Evolutionary conservation across 2,113 vertebrate genomes (phyloP), one percentile per base, ranked within the genome.

Genomic region (Caranx ignobilis): DNA sequence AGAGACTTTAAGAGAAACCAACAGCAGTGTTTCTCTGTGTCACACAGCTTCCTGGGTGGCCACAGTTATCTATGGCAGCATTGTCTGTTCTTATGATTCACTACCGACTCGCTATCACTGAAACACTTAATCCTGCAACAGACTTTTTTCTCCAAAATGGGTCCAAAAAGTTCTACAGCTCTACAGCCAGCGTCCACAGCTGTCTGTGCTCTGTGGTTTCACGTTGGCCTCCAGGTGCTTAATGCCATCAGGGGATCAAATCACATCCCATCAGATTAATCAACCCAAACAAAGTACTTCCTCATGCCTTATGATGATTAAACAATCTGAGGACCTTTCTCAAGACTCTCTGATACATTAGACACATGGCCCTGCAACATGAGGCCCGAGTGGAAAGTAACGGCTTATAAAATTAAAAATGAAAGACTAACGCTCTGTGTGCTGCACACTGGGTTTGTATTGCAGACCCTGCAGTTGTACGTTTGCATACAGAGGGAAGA

Each of bases 201-300:
- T 67, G 68, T 39, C 41, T 21, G 35, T 47, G 59, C 47, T 65
- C 32, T 47, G 18, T 32, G 52, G 41, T 75, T 47, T 15, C 54
- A 47, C 16, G 1, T 35, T 63, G 50, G 57, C 71, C 52, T 19
- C 15, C 34, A 52, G 37, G 79, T 78, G 70, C 78, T 84, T 71
- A 77, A 66, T 57, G 56, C 45, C 39, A 54, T 78, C 57, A 56
- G 32, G 13, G 32, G 63, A 71, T 84, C 35, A 70, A 85, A 84
- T 77, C 34, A 10, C 66, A 78, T 82, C 71, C 77, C 54, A 83
- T 71, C 67, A 61, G 12, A 86, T 56, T 45, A 84, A 84, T 83
- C 54, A 66, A 76, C 54, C 21, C 31, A 84, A 78, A 81, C 66
- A 84, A 77, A 66, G 41, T 54, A 65, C 39, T 81, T 86, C 70